Base-by-base conservation (phyloP, 2,113 vertebrate species). In the Scomber colias region DNA sequence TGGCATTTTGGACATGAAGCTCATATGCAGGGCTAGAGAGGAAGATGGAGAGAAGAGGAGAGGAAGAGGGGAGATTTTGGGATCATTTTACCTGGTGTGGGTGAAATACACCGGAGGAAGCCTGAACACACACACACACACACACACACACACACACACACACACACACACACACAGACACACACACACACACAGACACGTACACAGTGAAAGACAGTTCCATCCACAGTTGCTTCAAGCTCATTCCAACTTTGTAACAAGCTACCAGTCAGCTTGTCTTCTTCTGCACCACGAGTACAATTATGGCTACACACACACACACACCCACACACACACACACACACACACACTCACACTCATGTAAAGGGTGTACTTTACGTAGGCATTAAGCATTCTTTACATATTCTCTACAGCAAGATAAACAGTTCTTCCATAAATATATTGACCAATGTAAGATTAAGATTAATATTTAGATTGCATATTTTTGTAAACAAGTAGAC, bases 181-280 rank as follows among this genome's bases (percentile, higher is more conserved):
- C 8, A 17, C 3, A 31, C 13, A 69, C 76, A 77, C 30, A 21
- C 21, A 21, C 1, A 21, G 21, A 21, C 21, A 21, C 21, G 21
- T 21, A 21, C 21, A 21, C 21, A 11, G 31, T 70, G 46, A 71
- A 50, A 79, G 66, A 76, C 74, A 78, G 66, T 75, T 84, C 74
- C 66, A 86, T 83, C 74, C 81, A 40, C 64, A 74, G 0, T 87
- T 87, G 84, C 78, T 71, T 82, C 57, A 31, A 82, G 72, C 79
- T 89, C 75, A 84, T 91, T 89, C 69, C 76, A 84, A 87, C 78
- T 77, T 78, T 79, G 67, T 83, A 87, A 82, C 64, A 76, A 89
- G 87, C 46, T 59, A 65, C 40, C 61, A 67, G 68, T 63, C 71
- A 12, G 73, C 53, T 40, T 64, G 50, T 59, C 31, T 50, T 63